Evolutionary conservation across 2,888 invertebrate genomes (phyloP).

Genomic region (Hirtodrosophila trivittata): DNA sequence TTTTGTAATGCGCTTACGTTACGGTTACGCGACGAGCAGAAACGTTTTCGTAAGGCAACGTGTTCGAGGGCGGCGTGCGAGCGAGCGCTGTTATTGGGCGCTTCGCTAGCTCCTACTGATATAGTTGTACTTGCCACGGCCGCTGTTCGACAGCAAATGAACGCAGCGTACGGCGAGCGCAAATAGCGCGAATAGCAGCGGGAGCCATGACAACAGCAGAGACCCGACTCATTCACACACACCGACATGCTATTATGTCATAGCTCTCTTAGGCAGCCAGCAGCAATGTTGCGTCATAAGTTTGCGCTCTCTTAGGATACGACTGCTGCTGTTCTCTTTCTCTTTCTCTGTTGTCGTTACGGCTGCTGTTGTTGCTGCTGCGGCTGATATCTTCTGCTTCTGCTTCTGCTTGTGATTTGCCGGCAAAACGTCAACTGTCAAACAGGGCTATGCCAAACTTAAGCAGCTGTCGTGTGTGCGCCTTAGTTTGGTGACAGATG

Average conservation of each 20-base stretch:
- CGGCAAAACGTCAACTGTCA: slow-evolving; percentile 75
- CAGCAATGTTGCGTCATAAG: slow-evolving; percentile 65
- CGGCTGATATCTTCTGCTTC: background rate
- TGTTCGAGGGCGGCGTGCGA: slow-evolving; percentile 37
- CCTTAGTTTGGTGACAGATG: background rate
- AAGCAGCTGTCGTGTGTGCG: slow-evolving; percentile 7
- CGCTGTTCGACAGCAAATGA: slow-evolving; percentile 79
- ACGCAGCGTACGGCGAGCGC: slow-evolving; percentile 15
- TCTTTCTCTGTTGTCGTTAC: slow-evolving; percentile 10
- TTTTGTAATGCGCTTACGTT: slow-evolving; percentile 75
- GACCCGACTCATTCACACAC: slow-evolving; percentile 4
- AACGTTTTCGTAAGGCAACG: slow-evolving; percentile 44
- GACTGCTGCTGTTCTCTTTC: slow-evolving; percentile 1
- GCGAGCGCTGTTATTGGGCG: slow-evolving; percentile 35
- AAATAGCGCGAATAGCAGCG: background rate
- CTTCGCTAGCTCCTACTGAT: slow-evolving; percentile 43
- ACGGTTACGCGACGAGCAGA: slow-evolving; percentile 57
- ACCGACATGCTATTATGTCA: slow-evolving; percentile 61
- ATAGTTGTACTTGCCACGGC: slow-evolving; percentile 73
- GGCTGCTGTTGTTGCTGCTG: slow-evolving; percentile 30
- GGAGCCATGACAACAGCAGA: slow-evolving; percentile 4
- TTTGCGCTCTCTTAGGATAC: slow-evolving; percentile 45
- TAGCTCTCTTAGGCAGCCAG: slow-evolving; percentile 48
- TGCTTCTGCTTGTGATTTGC: slow-evolving; percentile 52
- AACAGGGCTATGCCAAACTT: slow-evolving; percentile 58